Evolutionary conservation across 2,113 vertebrate species (phyloP).

Genomic region (Climacteris rufus): DNA sequence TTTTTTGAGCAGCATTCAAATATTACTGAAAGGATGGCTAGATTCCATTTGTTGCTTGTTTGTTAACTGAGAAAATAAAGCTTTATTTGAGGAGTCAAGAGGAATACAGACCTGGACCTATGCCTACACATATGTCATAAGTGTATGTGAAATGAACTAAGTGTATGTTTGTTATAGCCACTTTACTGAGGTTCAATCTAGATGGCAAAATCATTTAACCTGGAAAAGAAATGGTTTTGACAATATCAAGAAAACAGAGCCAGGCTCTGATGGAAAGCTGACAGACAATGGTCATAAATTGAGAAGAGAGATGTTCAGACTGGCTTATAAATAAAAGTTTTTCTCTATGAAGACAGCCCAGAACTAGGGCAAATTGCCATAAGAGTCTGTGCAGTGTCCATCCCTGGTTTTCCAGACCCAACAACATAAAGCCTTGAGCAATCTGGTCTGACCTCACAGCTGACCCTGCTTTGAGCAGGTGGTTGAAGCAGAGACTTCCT

Average conservation of each 20-base stretch:
- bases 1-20: neutral
- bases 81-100: neutral
- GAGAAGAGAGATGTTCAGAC: neutral
- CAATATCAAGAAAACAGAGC: neutral
- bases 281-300: neutral
- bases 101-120: neutral
- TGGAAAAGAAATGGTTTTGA: neutral
- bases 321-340: neutral
- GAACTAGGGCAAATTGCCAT: neutral
- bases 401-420: neutral
- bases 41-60: neutral
- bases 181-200: neutral
- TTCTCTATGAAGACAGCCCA: neutral
- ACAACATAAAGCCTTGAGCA: neutral
- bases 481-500: neutral
- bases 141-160: neutral
- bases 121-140: neutral
- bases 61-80: neutral
- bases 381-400: neutral
- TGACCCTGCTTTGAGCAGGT: neutral
- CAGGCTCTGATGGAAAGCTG: neutral
- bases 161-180: neutral
- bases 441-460: neutral
- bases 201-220: neutral
- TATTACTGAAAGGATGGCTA: neutral